Evolutionary conservation across 1,140 invertebrate genomes (phyloP).

Genomic region (Bicyclus anynana): DNA sequence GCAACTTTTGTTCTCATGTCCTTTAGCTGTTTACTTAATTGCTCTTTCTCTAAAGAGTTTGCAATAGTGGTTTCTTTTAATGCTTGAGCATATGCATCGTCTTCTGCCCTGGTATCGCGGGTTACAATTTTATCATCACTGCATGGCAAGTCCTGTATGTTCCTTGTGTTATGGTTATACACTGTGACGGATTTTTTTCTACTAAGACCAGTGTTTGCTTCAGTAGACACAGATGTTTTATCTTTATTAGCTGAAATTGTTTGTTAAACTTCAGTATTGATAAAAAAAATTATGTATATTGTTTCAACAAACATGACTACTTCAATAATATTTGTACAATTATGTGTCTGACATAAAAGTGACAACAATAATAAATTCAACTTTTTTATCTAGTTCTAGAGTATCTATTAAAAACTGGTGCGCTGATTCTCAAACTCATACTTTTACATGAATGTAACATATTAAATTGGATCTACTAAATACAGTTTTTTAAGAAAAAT

Average conservation of each 20-base stretch:
- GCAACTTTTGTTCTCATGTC: constrained; percentile 56
- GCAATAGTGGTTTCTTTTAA: constrained; percentile 41
- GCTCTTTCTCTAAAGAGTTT: constrained; percentile 29
- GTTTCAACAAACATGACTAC: too few relatives aligned
- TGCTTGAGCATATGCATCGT: constrained; percentile 66
- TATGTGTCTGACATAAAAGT: too few relatives aligned
- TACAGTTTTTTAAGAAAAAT: too few relatives aligned
- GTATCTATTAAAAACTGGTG: too few relatives aligned
- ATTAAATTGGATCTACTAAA: too few relatives aligned
- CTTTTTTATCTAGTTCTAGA: too few relatives aligned
- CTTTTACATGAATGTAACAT: too few relatives aligned
- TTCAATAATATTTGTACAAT: too few relatives aligned
- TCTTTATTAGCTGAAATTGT: constrained; percentile 37
- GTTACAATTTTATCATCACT: constrained; percentile 41
- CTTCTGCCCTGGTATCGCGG: constrained; percentile 37
- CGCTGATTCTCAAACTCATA: too few relatives aligned
- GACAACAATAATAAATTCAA: too few relatives aligned
- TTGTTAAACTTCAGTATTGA: not conserved
- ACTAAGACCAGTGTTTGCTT: constrained; percentile 18
- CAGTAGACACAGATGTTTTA: constrained; percentile 27
- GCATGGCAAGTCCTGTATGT: constrained; percentile 39
- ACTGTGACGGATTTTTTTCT: constrained; percentile 49
- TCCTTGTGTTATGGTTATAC: constrained; percentile 63
- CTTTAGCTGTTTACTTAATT: constrained; percentile 38
- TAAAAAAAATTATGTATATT: too few relatives aligned